These are phyloP conservation scores for Fabriciana adippe DNA, from an alignment of 2,888 invertebrate genomes.

Conservation along the genomic window DNA sequence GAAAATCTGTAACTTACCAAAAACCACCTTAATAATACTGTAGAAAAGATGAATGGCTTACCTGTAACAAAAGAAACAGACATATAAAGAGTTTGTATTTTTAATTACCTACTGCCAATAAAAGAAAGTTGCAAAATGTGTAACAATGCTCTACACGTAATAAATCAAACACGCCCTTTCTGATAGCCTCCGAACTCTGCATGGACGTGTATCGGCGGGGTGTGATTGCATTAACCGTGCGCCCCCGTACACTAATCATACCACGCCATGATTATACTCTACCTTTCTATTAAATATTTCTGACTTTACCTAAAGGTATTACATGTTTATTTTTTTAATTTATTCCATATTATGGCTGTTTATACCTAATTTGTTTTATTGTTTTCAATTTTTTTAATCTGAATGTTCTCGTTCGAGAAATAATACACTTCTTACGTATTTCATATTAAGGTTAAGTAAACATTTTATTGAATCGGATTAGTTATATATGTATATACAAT, in stretches of 20 bases:
- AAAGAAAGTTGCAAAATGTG: neutral
- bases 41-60: conserved; percentile 29
- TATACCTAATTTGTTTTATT: no score
- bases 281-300: neutral
- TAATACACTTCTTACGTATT: no score
- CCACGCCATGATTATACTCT: conserved; percentile 31
- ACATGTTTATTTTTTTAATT: no score
- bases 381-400: no score
- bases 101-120: neutral
- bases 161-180: no score
- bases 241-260: conserved; percentile 42
- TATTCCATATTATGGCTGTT: no score
- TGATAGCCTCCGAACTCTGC: neutral
- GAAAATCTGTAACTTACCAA: neutral
- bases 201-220: conserved; percentile 37
- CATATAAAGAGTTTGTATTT: neutral
- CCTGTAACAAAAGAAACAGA: conserved; percentile 36
- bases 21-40: neutral
- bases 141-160: neutral
- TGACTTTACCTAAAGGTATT: no score
- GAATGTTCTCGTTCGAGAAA: no score
- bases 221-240: conserved; percentile 47
- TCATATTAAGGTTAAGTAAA: no score
- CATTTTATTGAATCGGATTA: no score
- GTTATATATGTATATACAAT: no score